These are phyloP conservation scores for Xanthorhoe spadicearia DNA, from an alignment of 2,888 invertebrate species.

Conservation along the genomic window DNA sequence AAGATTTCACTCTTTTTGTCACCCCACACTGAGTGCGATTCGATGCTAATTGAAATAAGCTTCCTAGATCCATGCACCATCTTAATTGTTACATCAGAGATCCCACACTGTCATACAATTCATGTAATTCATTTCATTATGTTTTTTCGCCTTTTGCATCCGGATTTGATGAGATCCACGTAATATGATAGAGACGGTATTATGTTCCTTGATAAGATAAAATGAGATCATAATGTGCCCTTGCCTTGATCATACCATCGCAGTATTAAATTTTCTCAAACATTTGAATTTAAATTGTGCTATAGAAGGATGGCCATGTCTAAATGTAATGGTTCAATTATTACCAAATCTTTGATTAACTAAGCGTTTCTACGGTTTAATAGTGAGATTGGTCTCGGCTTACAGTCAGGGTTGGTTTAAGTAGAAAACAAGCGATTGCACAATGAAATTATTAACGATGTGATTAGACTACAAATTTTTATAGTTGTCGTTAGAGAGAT, in stretches of 20 bases:
- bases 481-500: not conserved
- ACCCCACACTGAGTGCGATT: conserved; percentile 61
- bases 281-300: conserved; percentile 9
- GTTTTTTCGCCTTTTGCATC: conserved; percentile 39
- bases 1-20: conserved; percentile 83
- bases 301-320: conserved; percentile 25
- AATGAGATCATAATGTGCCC: conserved; percentile 23
- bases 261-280: conserved; percentile 6
- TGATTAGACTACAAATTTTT: conserved; percentile 1
- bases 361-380: conserved; percentile 47
- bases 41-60: conserved; percentile 68
- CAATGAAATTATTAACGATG: conserved; percentile 9
- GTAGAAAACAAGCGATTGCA: conserved; percentile 48
- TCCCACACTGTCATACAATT: conserved; percentile 49
- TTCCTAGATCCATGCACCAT: conserved; percentile 62
- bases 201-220: conserved; percentile 36
- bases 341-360: conserved; percentile 43
- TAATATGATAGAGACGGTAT: conserved; percentile 32
- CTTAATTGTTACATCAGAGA: conserved; percentile 54
- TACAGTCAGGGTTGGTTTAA: conserved; percentile 56
- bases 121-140: conserved; percentile 39
- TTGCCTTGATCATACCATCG: conserved; percentile 9
- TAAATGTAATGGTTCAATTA: conserved; percentile 40
- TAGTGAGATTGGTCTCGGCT: conserved; percentile 52
- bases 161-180: conserved; percentile 35